Evolutionary conservation across 37 sponge, comb jelly and placozoan genomes (phyloP), one percentile per base, ranked within the genome.

Genomic region (Halisarca cf. caerulea): DNA sequence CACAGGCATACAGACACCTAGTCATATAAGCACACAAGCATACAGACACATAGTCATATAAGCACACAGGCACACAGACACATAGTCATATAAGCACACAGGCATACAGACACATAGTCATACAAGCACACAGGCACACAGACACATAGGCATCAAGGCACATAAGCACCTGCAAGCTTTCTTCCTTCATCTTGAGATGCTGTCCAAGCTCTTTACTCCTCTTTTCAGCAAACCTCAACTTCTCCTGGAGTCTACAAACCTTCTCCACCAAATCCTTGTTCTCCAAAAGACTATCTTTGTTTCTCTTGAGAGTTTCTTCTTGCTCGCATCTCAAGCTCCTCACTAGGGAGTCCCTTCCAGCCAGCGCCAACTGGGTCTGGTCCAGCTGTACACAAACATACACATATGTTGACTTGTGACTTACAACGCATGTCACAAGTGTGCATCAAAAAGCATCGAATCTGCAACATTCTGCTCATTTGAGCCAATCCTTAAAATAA

Each of bases 81-180:
- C 11, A 11, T 11, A 47, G 51, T 14, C 11, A 6, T 11, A n/a
- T n/a, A n/a, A n/a, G n/a, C n/a, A n/a, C n/a, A n/a, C 51, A 47
- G 51, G 51, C 11, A 11, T 47, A 11, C 11, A 11, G 11, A 11
- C n/a, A n/a, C n/a, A n/a, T n/a, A n/a, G n/a, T n/a, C n/a, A n/a
- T n/a, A n/a, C n/a, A n/a, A n/a, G n/a, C n/a, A n/a, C n/a, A n/a
- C n/a, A 47, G 51, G 51, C 11, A 47, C 11, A 47, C 51, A 54
- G 15, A 54, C 57, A 54, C 57, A 54, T 17, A 54, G 15, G 17
- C 57, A 54, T 23, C 18, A 8, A n/a, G 8, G 27, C 66, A 25
- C 28, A 64, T 30, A 71, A 35, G 8, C 20, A 71, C 72, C 72
- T 71, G 37, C 28, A 71, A 8, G 72, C 72, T 71, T 8, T 71